Conservation (phyloP, 1,140 invertebrate genomes). For the Rhynchophorus ferrugineus region DNA sequence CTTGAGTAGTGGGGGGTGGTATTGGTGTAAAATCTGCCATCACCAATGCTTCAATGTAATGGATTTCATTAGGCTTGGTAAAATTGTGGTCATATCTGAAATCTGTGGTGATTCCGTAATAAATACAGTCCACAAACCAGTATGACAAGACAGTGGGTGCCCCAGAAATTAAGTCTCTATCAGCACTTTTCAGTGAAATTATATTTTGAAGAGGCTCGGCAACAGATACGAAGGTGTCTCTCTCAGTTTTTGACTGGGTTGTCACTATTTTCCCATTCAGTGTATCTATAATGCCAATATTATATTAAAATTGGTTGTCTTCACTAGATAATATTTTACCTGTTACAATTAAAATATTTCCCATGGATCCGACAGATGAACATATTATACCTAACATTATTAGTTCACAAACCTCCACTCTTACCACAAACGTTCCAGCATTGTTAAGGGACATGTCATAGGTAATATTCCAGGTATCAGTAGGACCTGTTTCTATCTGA, state of each 20-base stretch:
- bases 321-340: too few species aligned
- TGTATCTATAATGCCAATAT: slow-evolving; percentile 43
- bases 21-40: slow-evolving; percentile 57
- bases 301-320: too few species aligned
- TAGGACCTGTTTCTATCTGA: slow-evolving; percentile 38
- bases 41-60: slow-evolving; percentile 61
- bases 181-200: slow-evolving; percentile 50
- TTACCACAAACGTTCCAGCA: slow-evolving; percentile 52
- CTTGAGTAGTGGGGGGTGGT: slow-evolving; percentile 46
- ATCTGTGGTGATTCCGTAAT: slow-evolving; percentile 55
- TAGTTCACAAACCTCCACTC: slow-evolving; percentile 47
- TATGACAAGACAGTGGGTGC: slow-evolving; percentile 57
- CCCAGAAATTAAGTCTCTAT: slow-evolving; percentile 52
- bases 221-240: slow-evolving; percentile 56
- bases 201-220: slow-evolving; percentile 48
- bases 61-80: slow-evolving; percentile 48
- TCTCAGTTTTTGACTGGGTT: slow-evolving; percentile 50
- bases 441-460: slow-evolving; percentile 46
- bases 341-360: too few species aligned
- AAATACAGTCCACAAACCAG: slow-evolving; percentile 72
- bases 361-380: slow-evolving; percentile 19
- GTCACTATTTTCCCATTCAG: slow-evolving; percentile 58
- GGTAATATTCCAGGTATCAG: slow-evolving; percentile 49
- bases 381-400: slow-evolving; percentile 18
- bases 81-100: slow-evolving; percentile 57